Conservation (phyloP, 2,888 invertebrate genomes). For the Ferdinandea cuprea region DNA sequence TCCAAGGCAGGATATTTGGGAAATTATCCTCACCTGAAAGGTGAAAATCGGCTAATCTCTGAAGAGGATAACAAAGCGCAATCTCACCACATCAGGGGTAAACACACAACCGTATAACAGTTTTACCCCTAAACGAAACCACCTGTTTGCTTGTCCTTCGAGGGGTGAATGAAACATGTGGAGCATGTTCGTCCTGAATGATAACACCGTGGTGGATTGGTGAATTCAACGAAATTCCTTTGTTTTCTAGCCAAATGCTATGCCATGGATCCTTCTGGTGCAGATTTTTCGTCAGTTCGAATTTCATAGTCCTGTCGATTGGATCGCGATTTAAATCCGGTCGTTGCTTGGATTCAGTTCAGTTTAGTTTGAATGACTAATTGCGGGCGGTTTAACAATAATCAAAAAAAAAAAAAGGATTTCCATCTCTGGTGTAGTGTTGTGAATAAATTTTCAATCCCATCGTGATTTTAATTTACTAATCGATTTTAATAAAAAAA, state of each 20-base stretch:
- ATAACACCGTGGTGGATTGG: slow-evolving; percentile 62
- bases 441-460: slow-evolving; percentile 9
- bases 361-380: slow-evolving; percentile 11
- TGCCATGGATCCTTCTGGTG: slow-evolving; percentile 35
- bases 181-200: slow-evolving; percentile 24
- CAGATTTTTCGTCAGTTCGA: slow-evolving; percentile 61
- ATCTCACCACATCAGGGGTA: slow-evolving; percentile 47
- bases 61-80: slow-evolving; percentile 11
- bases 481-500: background rate
- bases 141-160: slow-evolving; percentile 37
- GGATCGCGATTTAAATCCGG: slow-evolving; percentile 40
- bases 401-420: too few species aligned
- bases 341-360: background rate
- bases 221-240: slow-evolving; percentile 37
- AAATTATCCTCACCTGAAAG: slow-evolving; percentile 44
- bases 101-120: slow-evolving; percentile 66
- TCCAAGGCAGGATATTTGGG: slow-evolving; percentile 2
- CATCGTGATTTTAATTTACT: slow-evolving; percentile 13
- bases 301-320: slow-evolving; percentile 66
- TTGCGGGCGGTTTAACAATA: background rate
- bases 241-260: slow-evolving; percentile 33
- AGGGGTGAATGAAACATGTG: slow-evolving; percentile 35
- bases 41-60: slow-evolving; percentile 4
- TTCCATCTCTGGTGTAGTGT: slow-evolving; percentile 27
- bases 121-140: slow-evolving; percentile 42